Evolutionary conservation across 2,888 invertebrate genomes (phyloP), one percentile per base, ranked within the genome.

Genomic region (Palloptera scutellata): DNA sequence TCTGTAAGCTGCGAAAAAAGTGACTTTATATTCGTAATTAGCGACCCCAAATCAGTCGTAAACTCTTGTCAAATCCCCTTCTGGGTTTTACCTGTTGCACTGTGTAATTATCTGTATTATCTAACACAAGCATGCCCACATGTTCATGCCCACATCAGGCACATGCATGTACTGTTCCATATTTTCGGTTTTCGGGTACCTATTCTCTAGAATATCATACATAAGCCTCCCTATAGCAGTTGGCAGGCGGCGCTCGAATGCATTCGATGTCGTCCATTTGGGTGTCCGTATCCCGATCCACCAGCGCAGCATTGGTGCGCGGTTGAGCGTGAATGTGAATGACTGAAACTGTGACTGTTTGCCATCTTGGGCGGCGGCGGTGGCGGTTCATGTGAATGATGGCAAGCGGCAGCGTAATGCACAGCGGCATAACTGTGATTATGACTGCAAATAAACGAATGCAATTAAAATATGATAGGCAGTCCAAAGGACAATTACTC

Each of bases 301-400:
- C 30, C 30, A 15, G 80, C 76, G 76, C 85, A 85, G 70, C 85
- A 85, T 67, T 83, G 84, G 72, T 85, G 84, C 11, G 80, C 79
- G n/a, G 78, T 68, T 2, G 73, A 74, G 10, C 81, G 81, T 1
- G 76, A 74, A 11, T 80, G 81, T 1, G 76, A 70, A 68, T 83
- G 82, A 68, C 76, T 80, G 69, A 84, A 85, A 73, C 84, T 84
- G 72, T 85, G 85, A 72, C 84, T 85, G 68, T 79, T 80, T 60
- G 78, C 72, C 71, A 84, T 72, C 78, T 83, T 81, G 1, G 78
- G 30, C 30, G 30, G 30, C 3, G 30, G 30, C 30, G 30, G 30
- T 30, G 30, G 30, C 6, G 30, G 75, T 40, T 82, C 79, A 61
- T 78, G 79, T 42, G 75, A 67, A 64, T 78, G 57, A 67, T 80